Evolutionary conservation across 2,888 invertebrate genomes (phyloP).

Genomic region (Sphaerophoria rueppellii): DNA sequence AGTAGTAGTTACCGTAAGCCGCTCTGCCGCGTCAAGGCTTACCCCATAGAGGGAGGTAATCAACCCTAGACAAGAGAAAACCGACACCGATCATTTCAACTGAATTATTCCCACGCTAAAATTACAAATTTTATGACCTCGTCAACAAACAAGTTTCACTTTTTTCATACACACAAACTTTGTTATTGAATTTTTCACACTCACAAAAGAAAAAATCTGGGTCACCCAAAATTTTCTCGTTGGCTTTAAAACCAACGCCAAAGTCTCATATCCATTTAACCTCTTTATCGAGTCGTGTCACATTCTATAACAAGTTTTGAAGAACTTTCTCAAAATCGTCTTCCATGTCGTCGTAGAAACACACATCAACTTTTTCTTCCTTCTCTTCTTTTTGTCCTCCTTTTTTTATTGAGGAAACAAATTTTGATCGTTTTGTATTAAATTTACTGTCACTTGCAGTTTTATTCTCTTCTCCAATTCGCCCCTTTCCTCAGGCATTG

Average conservation of each 20-base stretch:
- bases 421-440: constrained; percentile 58
- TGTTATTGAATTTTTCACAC: constrained; percentile 17
- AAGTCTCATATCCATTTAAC: constrained; percentile 11
- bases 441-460: constrained; percentile 58
- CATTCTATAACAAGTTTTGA: constrained; percentile 19
- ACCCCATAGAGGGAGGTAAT: too few species aligned
- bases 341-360: constrained; percentile 6
- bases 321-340: constrained; percentile 1
- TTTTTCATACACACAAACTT: not conserved
- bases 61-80: too few species aligned
- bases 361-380: not conserved
- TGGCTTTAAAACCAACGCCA: not conserved
- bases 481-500: not conserved
- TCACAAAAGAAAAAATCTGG: constrained; percentile 1
- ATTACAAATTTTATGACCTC: not conserved
- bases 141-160: not conserved
- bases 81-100: too few species aligned
- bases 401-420: constrained; percentile 41
- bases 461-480: constrained; percentile 46
- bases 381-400: not conserved
- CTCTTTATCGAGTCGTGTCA: constrained; percentile 57
- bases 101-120: too few species aligned
- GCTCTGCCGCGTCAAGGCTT: too few species aligned
- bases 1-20: too few species aligned
- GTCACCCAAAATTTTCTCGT: not conserved